These are phyloP conservation scores for Thereva unica DNA, from an alignment of 2,888 invertebrate genomes.

Conservation along the genomic window DNA sequence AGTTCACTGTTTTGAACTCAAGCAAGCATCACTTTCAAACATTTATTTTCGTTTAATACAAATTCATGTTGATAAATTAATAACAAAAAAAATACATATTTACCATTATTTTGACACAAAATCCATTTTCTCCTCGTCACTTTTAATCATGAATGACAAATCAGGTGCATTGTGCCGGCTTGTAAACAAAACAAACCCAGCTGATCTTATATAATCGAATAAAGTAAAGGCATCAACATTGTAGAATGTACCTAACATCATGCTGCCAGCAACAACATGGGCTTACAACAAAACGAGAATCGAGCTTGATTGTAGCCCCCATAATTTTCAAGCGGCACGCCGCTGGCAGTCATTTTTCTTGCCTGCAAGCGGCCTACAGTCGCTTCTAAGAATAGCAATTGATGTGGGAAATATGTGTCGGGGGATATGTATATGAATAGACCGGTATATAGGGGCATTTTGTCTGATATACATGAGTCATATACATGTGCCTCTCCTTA, in stretches of 20 bases:
- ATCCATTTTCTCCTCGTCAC: too few relatives aligned
- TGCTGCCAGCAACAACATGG: constrained; percentile 12
- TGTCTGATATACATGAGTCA: constrained; percentile 3
- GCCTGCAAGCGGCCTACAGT: constrained; percentile 5
- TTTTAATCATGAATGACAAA: too few relatives aligned
- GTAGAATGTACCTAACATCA: neutral
- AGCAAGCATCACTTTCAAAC: too few relatives aligned
- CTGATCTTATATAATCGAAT: neutral
- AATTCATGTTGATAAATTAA: too few relatives aligned
- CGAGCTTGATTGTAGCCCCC: neutral
- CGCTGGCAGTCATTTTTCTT: constrained; percentile 3
- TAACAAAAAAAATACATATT: too few relatives aligned
- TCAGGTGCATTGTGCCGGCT: too few relatives aligned
- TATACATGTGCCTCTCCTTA: neutral
- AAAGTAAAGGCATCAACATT: neutral
- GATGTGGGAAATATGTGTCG: constrained; percentile 19
- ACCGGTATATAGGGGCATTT: constrained; percentile 18
- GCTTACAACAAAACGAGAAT: constrained; percentile 5
- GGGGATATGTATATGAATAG: constrained; percentile 28
- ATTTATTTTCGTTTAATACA: too few relatives aligned
- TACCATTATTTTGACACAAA: too few relatives aligned
- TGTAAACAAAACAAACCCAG: too few relatives aligned
- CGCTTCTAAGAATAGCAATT: constrained; percentile 19
- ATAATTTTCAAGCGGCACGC: neutral
- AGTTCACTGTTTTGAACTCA: too few relatives aligned